These are phyloP conservation scores for Chaenodraco wilsoni DNA, from an alignment of 2,797 vertebrate species.

Conservation along the genomic window DNA sequence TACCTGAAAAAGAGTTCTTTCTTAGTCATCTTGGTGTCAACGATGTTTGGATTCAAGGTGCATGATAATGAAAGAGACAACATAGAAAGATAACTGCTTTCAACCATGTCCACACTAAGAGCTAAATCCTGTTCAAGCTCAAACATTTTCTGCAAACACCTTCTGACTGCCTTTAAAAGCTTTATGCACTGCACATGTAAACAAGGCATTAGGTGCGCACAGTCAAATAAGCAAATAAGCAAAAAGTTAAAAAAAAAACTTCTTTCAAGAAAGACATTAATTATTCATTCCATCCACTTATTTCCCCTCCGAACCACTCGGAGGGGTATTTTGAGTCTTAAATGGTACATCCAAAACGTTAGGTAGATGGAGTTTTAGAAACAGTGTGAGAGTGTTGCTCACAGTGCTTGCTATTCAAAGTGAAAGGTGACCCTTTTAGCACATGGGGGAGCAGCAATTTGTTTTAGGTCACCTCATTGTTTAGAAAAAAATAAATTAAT, in stretches of 20 bases:
- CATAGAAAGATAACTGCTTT: background rate
- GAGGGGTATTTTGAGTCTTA: constrained; percentile 23
- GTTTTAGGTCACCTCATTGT: background rate
- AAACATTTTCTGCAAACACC: background rate
- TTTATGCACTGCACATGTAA: constrained; percentile 38
- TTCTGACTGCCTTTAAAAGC: constrained; percentile 20
- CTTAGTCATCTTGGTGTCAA: background rate
- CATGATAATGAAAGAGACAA: background rate
- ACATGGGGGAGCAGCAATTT: background rate
- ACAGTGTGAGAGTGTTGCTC: background rate
- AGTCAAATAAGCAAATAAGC: constrained; percentile 11
- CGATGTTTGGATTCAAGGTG: background rate
- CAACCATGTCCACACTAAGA: constrained; percentile 7
- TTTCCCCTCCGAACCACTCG: constrained; percentile 8
- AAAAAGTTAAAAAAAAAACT: constrained; percentile 2
- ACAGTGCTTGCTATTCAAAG: background rate
- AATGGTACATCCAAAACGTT: constrained; percentile 30
- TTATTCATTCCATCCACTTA: constrained; percentile 29
- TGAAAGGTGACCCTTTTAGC: constrained; percentile 7
- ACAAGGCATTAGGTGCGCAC: constrained; percentile 23
- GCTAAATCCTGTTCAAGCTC: background rate
- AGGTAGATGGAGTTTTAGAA: constrained; percentile 8
- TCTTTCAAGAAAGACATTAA: constrained; percentile 26
- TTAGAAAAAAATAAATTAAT: background rate
- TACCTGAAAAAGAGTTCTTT: background rate